phyloP scores from a whole-genome alignment of 2,888 invertebrate genomes.

The Lasioglossum lativentre region DNA sequence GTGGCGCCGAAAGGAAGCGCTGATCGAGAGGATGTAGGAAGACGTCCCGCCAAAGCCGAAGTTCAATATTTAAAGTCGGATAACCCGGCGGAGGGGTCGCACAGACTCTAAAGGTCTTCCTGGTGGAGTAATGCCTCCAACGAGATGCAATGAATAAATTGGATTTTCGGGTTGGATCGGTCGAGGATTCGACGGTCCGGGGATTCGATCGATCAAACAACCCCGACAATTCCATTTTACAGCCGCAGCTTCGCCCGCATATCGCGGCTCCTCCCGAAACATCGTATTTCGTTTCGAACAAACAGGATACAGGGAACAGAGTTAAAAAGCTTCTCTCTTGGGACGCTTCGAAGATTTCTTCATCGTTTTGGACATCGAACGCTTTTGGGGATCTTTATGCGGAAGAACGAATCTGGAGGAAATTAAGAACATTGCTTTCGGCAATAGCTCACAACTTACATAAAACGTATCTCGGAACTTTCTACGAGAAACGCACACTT shows the following conservation, averaged over 20 bases:
- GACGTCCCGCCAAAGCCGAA: conserved; percentile 48
- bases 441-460: neutral
- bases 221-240: conserved; percentile 8
- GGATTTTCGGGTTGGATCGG: conserved; percentile 50
- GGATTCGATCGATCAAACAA: conserved; percentile 30
- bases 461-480: neutral
- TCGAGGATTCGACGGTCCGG: conserved; percentile 26
- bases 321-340: neutral
- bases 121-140: conserved; percentile 38
- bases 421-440: too few species aligned
- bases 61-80: conserved; percentile 72
- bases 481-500: too few species aligned
- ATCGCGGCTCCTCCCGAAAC: neutral
- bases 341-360: neutral
- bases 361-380: neutral
- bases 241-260: neutral
- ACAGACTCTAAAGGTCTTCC: conserved; percentile 45
- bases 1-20: conserved; percentile 46
- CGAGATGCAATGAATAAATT: conserved; percentile 60
- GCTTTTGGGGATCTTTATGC: neutral
- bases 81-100: conserved; percentile 52
- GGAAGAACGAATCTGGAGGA: neutral
- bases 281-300: neutral
- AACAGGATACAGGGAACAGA: neutral
- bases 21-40: conserved; percentile 53